Evolutionary conservation across 2,797 vertebrate species (phyloP).

Genomic region (Pseudomugil gertrudae): DNA sequence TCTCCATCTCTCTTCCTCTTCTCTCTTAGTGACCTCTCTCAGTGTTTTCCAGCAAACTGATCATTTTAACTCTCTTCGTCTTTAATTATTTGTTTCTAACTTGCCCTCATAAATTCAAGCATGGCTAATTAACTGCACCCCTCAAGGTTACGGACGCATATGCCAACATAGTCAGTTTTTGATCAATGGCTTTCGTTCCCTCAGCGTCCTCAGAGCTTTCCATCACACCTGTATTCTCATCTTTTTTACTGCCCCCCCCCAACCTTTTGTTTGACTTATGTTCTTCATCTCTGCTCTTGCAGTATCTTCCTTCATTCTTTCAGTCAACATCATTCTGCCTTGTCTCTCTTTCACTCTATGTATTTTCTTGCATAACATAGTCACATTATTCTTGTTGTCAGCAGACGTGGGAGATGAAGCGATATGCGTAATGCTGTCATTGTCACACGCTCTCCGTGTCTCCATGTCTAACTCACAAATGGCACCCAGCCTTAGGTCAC

Average conservation of each 20-base stretch:
- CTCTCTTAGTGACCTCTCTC: constrained; percentile 48
- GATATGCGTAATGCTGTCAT: background rate
- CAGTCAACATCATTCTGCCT: background rate
- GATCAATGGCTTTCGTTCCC: constrained; percentile 35
- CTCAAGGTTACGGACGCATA: constrained; percentile 54
- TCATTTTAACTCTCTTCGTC: constrained; percentile 1
- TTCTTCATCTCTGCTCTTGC: constrained; percentile 8
- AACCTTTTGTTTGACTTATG: constrained; percentile 7
- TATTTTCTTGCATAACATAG: constrained; percentile 28
- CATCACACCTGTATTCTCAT: background rate
- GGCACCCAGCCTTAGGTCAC: background rate
- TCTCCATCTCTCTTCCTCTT: constrained; percentile 3
- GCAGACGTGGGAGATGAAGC: constrained; percentile 11
- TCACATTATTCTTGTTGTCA: constrained; percentile 20
- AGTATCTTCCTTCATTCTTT: background rate
- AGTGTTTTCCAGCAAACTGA: constrained; percentile 33
- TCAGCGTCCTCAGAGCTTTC: constrained; percentile 9
- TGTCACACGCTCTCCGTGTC: constrained; percentile 1
- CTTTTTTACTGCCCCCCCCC: background rate
- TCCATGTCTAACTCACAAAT: constrained; percentile 4
- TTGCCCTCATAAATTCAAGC: constrained; percentile 39
- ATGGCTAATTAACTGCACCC: constrained; percentile 39
- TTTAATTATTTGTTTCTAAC: constrained; percentile 23
- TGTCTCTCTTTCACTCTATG: background rate
- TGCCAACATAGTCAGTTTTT: constrained; percentile 6